Evolutionary conservation across 1,140 invertebrate genomes (phyloP).

Genomic region (Druon quercuslanigerum): DNA sequence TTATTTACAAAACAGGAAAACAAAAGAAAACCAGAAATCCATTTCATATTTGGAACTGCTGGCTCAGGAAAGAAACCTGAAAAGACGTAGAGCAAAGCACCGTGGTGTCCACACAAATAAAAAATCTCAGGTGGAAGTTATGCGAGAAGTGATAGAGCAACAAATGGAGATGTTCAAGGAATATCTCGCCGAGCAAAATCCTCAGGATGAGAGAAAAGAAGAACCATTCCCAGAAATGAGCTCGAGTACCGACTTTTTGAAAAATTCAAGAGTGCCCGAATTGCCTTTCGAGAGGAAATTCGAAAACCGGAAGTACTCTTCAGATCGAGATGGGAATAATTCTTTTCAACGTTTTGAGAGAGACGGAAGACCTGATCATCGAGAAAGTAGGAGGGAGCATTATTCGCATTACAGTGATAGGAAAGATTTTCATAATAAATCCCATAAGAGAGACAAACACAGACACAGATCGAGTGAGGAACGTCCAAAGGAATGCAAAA

Average conservation of each 20-base stretch:
- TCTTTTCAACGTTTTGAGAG: not conserved
- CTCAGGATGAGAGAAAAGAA: not conserved
- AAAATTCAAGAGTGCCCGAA: not conserved
- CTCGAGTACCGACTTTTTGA: not conserved
- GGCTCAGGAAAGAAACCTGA: slow-evolving; percentile 79
- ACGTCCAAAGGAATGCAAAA: not conserved
- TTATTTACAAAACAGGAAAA: slow-evolving; percentile 50
- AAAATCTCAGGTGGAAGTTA: slow-evolving; percentile 79
- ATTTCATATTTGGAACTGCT: slow-evolving; percentile 74
- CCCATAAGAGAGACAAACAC: slow-evolving; percentile 23
- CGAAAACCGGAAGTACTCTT: not conserved
- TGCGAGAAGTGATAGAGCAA: slow-evolving; percentile 79
- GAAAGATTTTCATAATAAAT: slow-evolving; percentile 14
- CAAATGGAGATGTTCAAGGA: slow-evolving; percentile 76
- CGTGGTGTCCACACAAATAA: slow-evolving; percentile 80
- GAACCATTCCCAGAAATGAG: not conserved
- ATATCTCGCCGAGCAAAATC: slow-evolving; percentile 52
- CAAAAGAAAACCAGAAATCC: slow-evolving; percentile 45
- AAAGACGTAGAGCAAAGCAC: slow-evolving; percentile 79
- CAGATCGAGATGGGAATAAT: not conserved
- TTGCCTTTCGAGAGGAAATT: not conserved
- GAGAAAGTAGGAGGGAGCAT: slow-evolving; percentile 15
- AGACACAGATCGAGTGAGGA: slow-evolving; percentile 14
- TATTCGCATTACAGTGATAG: not conserved
- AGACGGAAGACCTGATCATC: not conserved